These are phyloP conservation scores for Sturmia bella DNA, from an alignment of 2,888 invertebrate species.

Conservation along the genomic window DNA sequence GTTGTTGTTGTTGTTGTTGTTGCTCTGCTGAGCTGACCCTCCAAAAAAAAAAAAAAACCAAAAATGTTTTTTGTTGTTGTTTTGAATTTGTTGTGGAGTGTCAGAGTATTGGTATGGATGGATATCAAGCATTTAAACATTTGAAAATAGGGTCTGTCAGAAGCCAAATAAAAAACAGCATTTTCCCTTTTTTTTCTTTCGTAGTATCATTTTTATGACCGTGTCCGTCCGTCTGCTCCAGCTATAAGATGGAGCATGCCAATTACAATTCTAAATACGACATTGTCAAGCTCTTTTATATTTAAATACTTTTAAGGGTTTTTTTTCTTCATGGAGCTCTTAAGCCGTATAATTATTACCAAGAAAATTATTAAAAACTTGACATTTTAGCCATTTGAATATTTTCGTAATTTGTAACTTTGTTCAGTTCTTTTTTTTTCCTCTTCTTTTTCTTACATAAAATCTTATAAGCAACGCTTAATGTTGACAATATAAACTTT, in stretches of 20 bases:
- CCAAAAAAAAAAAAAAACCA: slow-evolving; percentile 10
- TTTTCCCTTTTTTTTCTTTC: slow-evolving; percentile 19
- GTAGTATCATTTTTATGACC: slow-evolving; percentile 5
- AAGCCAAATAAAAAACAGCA: slow-evolving; percentile 42
- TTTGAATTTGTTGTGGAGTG: background rate
- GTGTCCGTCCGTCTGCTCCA: slow-evolving; percentile 33
- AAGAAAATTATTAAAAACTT: slow-evolving; percentile 32
- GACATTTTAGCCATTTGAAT: slow-evolving; percentile 10
- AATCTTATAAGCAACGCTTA: background rate
- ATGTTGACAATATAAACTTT: background rate
- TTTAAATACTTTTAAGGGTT: background rate
- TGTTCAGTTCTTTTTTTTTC: background rate
- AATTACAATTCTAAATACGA: slow-evolving; percentile 78
- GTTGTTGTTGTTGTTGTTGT: no score
- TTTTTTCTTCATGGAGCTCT: slow-evolving; percentile 28
- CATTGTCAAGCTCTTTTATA: slow-evolving; percentile 75
- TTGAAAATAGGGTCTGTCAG: slow-evolving; percentile 60
- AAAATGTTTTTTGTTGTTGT: no score
- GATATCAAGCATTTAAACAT: slow-evolving; percentile 39
- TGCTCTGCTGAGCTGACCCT: slow-evolving; percentile 11
- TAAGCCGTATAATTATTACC: slow-evolving; percentile 35
- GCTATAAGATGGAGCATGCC: slow-evolving; percentile 74
- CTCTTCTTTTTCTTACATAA: background rate
- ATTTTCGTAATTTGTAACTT: no score
- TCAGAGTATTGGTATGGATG: slow-evolving; percentile 55